These are phyloP conservation scores for Microtus montanus DNA, from an alignment of 2,113 vertebrate species.

Conservation along the genomic window DNA sequence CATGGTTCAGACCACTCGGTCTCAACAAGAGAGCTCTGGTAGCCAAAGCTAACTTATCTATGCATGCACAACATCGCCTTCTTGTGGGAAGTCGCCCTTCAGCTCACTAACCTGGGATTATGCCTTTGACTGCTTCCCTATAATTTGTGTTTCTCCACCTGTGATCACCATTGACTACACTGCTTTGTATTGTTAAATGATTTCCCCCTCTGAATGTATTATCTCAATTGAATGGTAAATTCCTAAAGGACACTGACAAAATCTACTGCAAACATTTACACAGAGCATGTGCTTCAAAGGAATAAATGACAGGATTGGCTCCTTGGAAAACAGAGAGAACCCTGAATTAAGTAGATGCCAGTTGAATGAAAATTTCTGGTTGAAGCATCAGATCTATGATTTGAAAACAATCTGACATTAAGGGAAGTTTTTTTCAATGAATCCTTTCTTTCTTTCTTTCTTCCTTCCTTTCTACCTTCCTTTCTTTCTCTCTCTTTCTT, in stretches of 20 bases:
- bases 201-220: neutral
- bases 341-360: neutral
- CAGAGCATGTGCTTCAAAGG: neutral
- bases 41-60: neutral
- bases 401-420: neutral
- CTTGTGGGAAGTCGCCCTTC: neutral
- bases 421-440: neutral
- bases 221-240: neutral
- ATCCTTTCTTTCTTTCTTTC: neutral
- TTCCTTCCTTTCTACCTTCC: no score
- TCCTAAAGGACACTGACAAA: constrained; percentile 23
- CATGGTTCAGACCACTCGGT: neutral
- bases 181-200: neutral
- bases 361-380: neutral
- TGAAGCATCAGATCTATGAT: neutral
- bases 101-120: neutral
- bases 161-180: neutral
- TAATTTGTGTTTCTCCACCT: neutral
- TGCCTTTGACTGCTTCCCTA: neutral
- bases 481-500: no score
- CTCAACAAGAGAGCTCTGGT: neutral
- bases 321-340: neutral
- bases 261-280: constrained; percentile 8
- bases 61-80: no score
- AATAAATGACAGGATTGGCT: neutral